phyloP scores from a whole-genome alignment of 2,797 vertebrate species.

The Valencia hispanica region DNA sequence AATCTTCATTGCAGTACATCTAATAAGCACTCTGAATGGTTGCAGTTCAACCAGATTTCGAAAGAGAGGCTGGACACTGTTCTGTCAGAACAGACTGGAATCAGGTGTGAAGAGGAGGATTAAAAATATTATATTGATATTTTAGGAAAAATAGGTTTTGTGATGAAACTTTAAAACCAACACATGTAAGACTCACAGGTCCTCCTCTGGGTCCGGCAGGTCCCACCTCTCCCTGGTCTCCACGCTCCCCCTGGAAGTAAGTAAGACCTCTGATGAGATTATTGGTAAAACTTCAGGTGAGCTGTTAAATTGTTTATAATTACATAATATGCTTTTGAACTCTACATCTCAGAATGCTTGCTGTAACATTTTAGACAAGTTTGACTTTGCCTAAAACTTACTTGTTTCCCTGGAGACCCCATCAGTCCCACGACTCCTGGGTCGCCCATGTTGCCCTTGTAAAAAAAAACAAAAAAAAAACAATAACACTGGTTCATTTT shows the following conservation, averaged over 20 bases:
- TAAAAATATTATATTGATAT: background rate
- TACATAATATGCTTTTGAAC: background rate
- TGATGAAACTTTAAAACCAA: background rate
- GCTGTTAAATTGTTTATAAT: background rate
- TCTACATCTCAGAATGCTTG: background rate
- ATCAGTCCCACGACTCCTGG: slow-evolving; percentile 87
- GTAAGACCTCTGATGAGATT: background rate
- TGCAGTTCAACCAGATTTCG: background rate
- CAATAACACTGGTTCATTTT: background rate
- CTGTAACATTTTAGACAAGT: background rate
- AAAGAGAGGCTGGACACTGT: background rate
- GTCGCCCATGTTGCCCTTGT: slow-evolving; percentile 84
- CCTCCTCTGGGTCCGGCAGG: slow-evolving; percentile 87
- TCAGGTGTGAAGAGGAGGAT: background rate
- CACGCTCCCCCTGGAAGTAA: slow-evolving; percentile 86
- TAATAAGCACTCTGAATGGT: background rate
- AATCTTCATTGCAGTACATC: background rate
- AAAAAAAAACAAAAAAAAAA: background rate
- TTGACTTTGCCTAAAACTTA: slow-evolving; percentile 69
- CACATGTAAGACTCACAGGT: slow-evolving; percentile 84
- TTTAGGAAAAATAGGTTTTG: background rate
- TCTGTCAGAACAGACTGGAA: background rate
- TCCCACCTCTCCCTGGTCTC: slow-evolving; percentile 90
- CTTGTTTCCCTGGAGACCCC: slow-evolving; percentile 92
- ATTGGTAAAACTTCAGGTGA: background rate